Evolutionary conservation across 2,797 vertebrate genomes (phyloP).

Genomic region (Ceyx erithaca): DNA sequence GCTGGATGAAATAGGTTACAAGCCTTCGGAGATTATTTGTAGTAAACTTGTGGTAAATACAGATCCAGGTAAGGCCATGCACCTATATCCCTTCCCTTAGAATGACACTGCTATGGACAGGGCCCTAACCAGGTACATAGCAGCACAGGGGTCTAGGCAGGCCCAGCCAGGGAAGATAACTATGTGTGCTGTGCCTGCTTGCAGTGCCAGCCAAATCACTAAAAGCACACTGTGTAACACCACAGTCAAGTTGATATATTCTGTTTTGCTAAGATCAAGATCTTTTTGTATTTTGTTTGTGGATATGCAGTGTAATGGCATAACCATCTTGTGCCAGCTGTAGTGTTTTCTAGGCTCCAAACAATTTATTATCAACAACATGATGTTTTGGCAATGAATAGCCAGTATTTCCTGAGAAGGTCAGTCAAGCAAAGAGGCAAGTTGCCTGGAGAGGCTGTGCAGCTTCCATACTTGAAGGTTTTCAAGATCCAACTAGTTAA

Average conservation of each 20-base stretch:
- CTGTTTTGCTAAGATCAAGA: neutral
- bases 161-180: neutral
- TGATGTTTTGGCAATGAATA: neutral
- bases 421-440: neutral
- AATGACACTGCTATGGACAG: neutral
- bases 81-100: neutral
- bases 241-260: neutral
- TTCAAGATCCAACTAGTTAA: neutral
- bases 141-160: neutral
- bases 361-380: neutral
- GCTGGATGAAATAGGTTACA: slow-evolving; percentile 85
- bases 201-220: neutral
- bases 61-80: slow-evolving; percentile 86
- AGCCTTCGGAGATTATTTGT: slow-evolving; percentile 76
- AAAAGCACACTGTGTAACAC: neutral
- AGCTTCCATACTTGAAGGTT: neutral
- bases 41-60: slow-evolving; percentile 87
- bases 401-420: neutral
- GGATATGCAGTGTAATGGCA: neutral
- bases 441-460: neutral
- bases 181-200: neutral
- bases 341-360: neutral
- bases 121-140: neutral
- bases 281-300: neutral
- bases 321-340: neutral